phyloP scores from a whole-genome alignment of 2,797 vertebrate genomes.

The Craterocephalus amniculus region DNA sequence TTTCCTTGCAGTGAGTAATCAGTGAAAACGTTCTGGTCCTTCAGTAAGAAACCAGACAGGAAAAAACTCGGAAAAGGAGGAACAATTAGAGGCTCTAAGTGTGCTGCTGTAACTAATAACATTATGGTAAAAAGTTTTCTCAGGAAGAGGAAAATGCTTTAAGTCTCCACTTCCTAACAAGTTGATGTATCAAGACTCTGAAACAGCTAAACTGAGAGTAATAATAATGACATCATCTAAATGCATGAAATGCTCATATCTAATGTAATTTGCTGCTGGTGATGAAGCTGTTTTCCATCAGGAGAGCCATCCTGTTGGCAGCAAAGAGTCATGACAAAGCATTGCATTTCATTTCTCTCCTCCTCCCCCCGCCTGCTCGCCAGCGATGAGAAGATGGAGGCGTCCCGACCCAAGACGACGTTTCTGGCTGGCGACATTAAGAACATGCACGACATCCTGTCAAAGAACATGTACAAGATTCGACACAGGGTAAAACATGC shows the following conservation, averaged over 20 bases:
- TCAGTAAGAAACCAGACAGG: not conserved
- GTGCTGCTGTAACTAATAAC: no score
- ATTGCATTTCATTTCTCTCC: conserved; percentile 23
- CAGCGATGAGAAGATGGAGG: conserved; percentile 80
- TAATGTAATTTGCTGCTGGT: conserved; percentile 43
- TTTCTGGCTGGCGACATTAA: conserved; percentile 84
- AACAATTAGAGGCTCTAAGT: not conserved
- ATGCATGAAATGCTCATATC: conserved; percentile 7
- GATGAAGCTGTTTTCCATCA: conserved; percentile 31
- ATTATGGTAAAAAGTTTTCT: no score
- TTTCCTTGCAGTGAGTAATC: conserved; percentile 84
- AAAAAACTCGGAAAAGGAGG: not conserved
- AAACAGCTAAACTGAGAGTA: no score
- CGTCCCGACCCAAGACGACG: conserved; percentile 80
- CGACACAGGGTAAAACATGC: conserved; percentile 82
- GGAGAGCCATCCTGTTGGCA: not conserved
- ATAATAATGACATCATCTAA: conserved; percentile 30
- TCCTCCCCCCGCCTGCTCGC: not conserved
- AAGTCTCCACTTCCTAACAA: no score
- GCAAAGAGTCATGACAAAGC: conserved; percentile 3
- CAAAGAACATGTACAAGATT: conserved; percentile 95
- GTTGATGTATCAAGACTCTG: no score
- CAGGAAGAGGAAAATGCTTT: no score
- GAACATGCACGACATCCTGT: conserved; percentile 89
- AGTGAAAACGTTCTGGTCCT: not conserved